Evolutionary conservation across 2,888 invertebrate species (phyloP).

Genomic region (Amorpha juglandis): DNA sequence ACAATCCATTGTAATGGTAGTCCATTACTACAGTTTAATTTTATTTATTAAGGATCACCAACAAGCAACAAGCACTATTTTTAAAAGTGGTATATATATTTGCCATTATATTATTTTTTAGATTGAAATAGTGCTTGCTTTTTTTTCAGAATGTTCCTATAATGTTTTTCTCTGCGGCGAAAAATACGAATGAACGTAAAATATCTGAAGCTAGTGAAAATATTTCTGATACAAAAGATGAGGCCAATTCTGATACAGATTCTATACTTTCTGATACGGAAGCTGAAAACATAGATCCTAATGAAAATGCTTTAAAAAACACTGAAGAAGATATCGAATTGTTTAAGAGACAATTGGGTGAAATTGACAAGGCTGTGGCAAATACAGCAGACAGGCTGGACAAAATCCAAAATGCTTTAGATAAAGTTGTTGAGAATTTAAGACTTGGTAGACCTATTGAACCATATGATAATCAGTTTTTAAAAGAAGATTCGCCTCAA

Average conservation of each 20-base stretch:
- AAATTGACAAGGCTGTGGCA: conserved; percentile 81
- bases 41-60: too few species aligned
- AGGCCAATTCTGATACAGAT: conserved; percentile 61
- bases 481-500: conserved; percentile 29
- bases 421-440: conserved; percentile 68
- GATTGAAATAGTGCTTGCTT: not conserved
- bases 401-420: conserved; percentile 80
- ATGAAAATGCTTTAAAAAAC: conserved; percentile 54
- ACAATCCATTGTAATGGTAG: conserved; percentile 21
- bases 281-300: conserved; percentile 45
- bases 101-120: not conserved
- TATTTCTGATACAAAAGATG: conserved; percentile 37
- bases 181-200: conserved; percentile 81
- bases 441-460: conserved; percentile 67
- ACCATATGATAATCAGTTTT: conserved; percentile 37
- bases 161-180: conserved; percentile 96
- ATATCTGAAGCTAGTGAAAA: conserved; percentile 66
- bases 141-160: conserved; percentile 85
- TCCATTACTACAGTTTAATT: not conserved
- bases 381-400: conserved; percentile 82
- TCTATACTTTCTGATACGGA: conserved; percentile 60
- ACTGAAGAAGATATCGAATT: conserved; percentile 73
- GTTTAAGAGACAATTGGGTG: conserved; percentile 78
- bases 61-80: too few species aligned
- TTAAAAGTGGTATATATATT: too few species aligned